A percentile compares a stretch with the other conserved stretches of the same genome.
Evolutionary conservation across 1,140 invertebrate genomes (phyloP).

Genomic region (Dufourea novaeangliae): DNA sequence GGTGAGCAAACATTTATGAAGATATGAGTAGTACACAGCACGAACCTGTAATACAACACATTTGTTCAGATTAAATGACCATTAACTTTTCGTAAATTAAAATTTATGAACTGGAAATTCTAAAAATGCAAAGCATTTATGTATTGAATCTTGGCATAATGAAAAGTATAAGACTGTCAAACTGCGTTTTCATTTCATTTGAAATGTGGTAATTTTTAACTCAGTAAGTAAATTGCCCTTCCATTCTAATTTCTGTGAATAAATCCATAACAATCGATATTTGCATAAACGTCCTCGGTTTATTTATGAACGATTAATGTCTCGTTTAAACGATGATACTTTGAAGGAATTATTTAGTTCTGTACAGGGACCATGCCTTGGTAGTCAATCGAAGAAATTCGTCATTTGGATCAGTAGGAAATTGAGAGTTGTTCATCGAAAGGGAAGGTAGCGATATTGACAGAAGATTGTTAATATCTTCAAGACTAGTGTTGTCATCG

Average conservation of each 20-base stretch:
- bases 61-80: background rate
- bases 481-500: conserved; percentile 44
- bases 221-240: too few relatives aligned
- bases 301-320: background rate
- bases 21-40: conserved; percentile 70
- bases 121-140: background rate
- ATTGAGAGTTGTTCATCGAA: conserved; percentile 51
- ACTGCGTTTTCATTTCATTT: too few relatives aligned
- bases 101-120: conserved; percentile 10
- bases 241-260: too few relatives aligned
- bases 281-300: too few relatives aligned
- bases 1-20: conserved; percentile 69
- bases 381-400: conserved; percentile 69
- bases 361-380: conserved; percentile 56
- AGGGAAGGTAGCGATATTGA: conserved; percentile 62
- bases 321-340: background rate
- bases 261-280: too few relatives aligned
- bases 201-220: too few relatives aligned
- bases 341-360: background rate
- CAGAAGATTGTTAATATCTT: conserved; percentile 53
- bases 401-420: conserved; percentile 44
- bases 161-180: too few relatives aligned
- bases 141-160: too few relatives aligned
- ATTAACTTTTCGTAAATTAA: background rate
- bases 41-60: conserved; percentile 65